phyloP scores from a whole-genome alignment of 2,888 invertebrate species.

The Diploptera punctata region DNA sequence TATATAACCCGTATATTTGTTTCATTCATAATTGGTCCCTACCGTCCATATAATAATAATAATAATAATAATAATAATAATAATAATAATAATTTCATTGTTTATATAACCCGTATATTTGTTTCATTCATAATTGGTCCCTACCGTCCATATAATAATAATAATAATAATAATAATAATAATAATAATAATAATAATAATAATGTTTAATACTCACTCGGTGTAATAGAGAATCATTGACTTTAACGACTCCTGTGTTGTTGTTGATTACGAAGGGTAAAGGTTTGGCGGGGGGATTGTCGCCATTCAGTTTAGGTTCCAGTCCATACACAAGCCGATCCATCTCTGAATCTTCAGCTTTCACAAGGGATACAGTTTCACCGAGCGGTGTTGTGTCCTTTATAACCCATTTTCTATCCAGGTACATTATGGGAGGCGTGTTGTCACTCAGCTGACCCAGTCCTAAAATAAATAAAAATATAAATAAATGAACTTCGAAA shows the following conservation, averaged over 20 bases:
- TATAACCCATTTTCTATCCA: constrained; percentile 73
- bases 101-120: too few relatives aligned
- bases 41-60: too few relatives aligned
- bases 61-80: too few relatives aligned
- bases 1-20: too few relatives aligned
- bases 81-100: too few relatives aligned
- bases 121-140: too few relatives aligned
- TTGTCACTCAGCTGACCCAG: constrained; percentile 62
- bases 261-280: constrained; percentile 81
- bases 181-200: too few relatives aligned
- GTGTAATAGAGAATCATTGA: constrained; percentile 78
- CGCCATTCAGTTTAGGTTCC: constrained; percentile 58
- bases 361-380: constrained; percentile 71
- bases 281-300: background rate
- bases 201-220: constrained; percentile 75
- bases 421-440: constrained; percentile 56
- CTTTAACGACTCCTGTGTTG: constrained; percentile 75
- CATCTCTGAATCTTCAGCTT: constrained; percentile 69
- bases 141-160: too few relatives aligned
- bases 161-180: too few relatives aligned
- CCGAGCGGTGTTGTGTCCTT: constrained; percentile 75
- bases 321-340: constrained; percentile 71
- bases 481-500: too few relatives aligned
- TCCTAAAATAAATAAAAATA: constrained; percentile 48
- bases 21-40: too few relatives aligned